Conservation (phyloP, 2,888 invertebrate genomes). For the Tetheella fluctuosa region DNA sequence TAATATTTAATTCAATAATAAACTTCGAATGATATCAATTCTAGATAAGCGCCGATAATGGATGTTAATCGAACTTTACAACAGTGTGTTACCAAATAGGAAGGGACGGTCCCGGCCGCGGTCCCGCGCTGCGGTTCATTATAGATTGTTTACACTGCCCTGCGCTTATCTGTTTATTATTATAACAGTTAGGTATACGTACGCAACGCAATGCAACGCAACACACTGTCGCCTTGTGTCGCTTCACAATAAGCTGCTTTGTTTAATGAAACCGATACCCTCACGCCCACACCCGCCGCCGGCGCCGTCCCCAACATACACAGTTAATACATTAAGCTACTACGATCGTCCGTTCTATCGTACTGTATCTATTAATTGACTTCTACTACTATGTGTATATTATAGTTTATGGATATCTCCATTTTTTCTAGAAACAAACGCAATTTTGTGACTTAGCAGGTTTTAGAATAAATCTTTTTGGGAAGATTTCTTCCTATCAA, state of each 20-base stretch:
- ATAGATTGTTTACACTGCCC: background rate
- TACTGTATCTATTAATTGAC: background rate
- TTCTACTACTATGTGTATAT: background rate
- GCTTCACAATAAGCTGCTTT: constrained; percentile 6
- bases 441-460: background rate
- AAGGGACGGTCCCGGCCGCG: background rate
- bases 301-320: background rate
- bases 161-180: constrained; percentile 3
- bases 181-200: background rate
- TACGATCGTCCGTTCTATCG: background rate
- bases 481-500: too few species aligned
- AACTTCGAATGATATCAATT: too few species aligned
- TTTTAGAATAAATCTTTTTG: too few species aligned
- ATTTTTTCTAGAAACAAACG: background rate
- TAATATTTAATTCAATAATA: background rate
- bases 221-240: background rate
- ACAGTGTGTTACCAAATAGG: background rate
- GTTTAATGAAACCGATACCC: constrained; percentile 1
- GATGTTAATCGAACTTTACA: background rate
- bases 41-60: too few species aligned
- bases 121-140: background rate
- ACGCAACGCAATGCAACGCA: background rate
- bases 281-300: background rate
- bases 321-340: background rate
- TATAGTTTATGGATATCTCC: background rate